phyloP scores from a whole-genome alignment of 2,888 invertebrate genomes.

The Octodonta nipae region DNA sequence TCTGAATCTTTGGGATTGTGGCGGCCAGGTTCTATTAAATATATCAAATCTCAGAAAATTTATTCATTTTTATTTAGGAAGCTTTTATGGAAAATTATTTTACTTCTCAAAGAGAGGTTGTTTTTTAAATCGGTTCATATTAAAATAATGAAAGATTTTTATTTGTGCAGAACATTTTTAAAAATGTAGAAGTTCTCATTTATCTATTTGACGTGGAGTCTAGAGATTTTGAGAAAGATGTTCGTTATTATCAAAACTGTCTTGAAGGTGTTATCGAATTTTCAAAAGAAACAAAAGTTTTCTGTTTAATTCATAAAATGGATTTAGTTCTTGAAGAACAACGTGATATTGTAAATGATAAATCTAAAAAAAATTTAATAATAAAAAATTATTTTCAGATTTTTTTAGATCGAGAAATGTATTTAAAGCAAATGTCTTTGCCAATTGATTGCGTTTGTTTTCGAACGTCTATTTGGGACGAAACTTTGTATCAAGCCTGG shows the following conservation, averaged over 20 bases:
- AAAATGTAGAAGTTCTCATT: constrained; percentile 95
- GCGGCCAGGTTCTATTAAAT: no score
- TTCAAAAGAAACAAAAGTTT: constrained; percentile 93
- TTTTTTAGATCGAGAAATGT: constrained; percentile 76
- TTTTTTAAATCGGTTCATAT: no score
- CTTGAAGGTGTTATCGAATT: constrained; percentile 90
- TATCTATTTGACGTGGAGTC: constrained; percentile 99
- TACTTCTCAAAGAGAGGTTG: constrained; percentile 92
- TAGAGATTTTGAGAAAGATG: constrained; percentile 90
- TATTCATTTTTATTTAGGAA: no score
- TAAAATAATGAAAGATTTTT: no score
- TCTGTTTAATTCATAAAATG: constrained; percentile 99
- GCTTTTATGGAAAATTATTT: constrained; percentile 99
- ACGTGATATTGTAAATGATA: constrained; percentile 71
- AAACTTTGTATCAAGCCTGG: constrained; percentile 97
- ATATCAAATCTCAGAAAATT: no score
- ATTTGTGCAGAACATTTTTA: constrained; percentile 95
- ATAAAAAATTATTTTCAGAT: no score
- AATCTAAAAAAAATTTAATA: no score
- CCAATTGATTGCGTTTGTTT: constrained; percentile 92
- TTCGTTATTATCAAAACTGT: constrained; percentile 97
- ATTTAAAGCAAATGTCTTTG: constrained; percentile 75
- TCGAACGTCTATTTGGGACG: constrained; percentile 99
- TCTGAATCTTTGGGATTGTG: constrained; percentile 97
- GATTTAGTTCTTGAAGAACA: constrained; percentile 94